Conservation (phyloP, 2,888 invertebrate species). For the Heteromurus nitidus region DNA sequence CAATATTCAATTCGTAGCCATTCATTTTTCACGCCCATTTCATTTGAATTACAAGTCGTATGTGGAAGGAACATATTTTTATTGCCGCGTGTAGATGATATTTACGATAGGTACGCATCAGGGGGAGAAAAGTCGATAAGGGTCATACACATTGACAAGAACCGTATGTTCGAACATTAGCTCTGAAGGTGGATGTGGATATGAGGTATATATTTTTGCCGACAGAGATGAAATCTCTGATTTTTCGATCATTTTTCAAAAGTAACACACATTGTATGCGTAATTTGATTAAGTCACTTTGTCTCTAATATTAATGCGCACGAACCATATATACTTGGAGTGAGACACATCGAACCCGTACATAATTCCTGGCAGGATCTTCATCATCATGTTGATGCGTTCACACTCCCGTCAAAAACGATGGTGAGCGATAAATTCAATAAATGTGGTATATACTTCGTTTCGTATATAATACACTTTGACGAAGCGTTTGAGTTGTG, state of each 20-base stretch:
- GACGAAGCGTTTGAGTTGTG: not conserved
- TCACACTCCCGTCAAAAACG: too few species aligned
- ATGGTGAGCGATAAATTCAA: not conserved
- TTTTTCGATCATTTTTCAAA: constrained; percentile 43
- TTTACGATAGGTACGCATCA: too few species aligned
- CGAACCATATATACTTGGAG: not conserved
- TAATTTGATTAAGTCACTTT: constrained; percentile 23
- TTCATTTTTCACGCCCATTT: constrained; percentile 61
- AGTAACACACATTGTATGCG: constrained; percentile 16
- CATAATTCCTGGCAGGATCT: not conserved
- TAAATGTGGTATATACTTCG: not conserved
- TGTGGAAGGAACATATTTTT: constrained; percentile 14
- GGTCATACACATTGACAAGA: not conserved
- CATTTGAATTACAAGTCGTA: constrained; percentile 30
- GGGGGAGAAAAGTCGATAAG: not conserved
- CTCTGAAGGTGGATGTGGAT: constrained; percentile 20
- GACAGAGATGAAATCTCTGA: constrained; percentile 20
- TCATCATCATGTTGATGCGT: not conserved
- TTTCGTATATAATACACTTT: too few species aligned
- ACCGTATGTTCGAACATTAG: too few species aligned
- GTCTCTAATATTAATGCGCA: constrained; percentile 13
- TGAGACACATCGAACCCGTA: not conserved
- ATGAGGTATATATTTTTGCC: not conserved
- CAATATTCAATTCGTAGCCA: constrained; percentile 49
- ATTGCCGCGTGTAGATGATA: not conserved